Base-by-base conservation (phyloP, 2,888 invertebrate species). In the Agrilus cyanescens region DNA sequence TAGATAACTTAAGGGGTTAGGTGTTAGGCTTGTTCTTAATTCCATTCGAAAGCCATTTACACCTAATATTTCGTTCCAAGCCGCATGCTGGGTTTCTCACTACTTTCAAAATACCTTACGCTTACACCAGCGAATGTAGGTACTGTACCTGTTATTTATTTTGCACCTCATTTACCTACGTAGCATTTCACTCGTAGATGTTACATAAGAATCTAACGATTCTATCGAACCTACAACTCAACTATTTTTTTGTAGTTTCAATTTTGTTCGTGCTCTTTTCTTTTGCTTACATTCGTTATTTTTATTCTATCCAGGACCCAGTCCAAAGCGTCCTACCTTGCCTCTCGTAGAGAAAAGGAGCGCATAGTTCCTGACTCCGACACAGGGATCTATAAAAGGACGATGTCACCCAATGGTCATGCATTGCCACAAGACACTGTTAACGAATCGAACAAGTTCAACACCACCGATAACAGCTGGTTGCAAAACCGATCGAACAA, bases 271-370 rank as follows among this genome's bases (percentile, higher is more conserved):
- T n/a, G 31, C 31, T n/a, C 10, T n/a, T n/a, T n/a, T n/a, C n/a
- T n/a, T 20, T 20, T 18, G 2, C 15, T 37, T 12, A 37, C 6
- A 32, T 43, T 41, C 10, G 42, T 46, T 44, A 37, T 45, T 41
- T 39, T 38, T 52, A 51, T 46, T 57, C 57, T 51, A 72, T 74
- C 13, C 72, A 84, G 84, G 70, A 82, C 80, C 59, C 81, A 82
- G 60, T 84, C 84, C 40, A 84, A 84, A 68, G 82, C 82, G 50
- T 82, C 83, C 44, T 83, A 83, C 62, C 65, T 83, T 65, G 78
- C 82, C n/a, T 75, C 76, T 49, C 72, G 81, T 32, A 74, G 81
- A 42, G 82, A 82, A 57, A 72, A 78, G 48, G 82, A 82, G 51
- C 71, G 75, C 54, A 72, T 73, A 30, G 68, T 74, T 36, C 76